Evolutionary conservation across 2,797 vertebrate genomes (phyloP).

Genomic region (Enoplosus armatus): DNA sequence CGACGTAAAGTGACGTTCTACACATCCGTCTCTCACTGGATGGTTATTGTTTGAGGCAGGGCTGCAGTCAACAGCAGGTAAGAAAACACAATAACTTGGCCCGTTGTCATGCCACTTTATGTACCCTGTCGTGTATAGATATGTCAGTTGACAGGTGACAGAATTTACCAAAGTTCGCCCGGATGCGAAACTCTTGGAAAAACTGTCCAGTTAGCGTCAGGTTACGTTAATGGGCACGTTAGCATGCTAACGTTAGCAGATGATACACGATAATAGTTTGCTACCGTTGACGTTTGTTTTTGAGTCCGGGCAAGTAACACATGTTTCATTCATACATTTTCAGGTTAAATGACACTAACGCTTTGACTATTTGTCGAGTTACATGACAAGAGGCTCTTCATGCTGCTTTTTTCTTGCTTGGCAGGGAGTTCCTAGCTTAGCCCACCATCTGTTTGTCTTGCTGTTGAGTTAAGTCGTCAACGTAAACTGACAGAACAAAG

Average conservation of each 20-base stretch:
- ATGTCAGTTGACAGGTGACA: accelerated
- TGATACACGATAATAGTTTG: conserved; percentile 13
- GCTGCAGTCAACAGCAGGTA: conserved; percentile 72
- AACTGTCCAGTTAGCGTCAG: background rate
- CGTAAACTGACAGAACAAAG: conserved; percentile 66
- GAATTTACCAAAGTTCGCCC: background rate
- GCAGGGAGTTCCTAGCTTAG: background rate
- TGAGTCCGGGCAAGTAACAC: background rate
- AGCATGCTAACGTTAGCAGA: conserved; percentile 68
- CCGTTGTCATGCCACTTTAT: background rate
- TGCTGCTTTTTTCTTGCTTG: background rate
- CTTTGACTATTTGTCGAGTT: accelerated
- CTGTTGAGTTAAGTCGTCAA: conserved; percentile 21
- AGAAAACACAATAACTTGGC: conserved; percentile 22
- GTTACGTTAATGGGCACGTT: conserved; percentile 20
- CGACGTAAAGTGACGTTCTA: conserved; percentile 48
- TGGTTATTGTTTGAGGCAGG: conserved; percentile 73
- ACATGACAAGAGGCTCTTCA: too few relatives aligned
- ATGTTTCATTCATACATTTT: background rate
- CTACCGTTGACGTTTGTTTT: background rate
- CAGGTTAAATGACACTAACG: accelerated
- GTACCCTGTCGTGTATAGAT: accelerated
- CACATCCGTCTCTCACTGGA: conserved; percentile 33
- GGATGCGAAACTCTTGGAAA: accelerated
- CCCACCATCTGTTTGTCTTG: background rate